Evolutionary conservation across 1,140 invertebrate species (phyloP).

Genomic region (Dendrolimus kikuchii): DNA sequence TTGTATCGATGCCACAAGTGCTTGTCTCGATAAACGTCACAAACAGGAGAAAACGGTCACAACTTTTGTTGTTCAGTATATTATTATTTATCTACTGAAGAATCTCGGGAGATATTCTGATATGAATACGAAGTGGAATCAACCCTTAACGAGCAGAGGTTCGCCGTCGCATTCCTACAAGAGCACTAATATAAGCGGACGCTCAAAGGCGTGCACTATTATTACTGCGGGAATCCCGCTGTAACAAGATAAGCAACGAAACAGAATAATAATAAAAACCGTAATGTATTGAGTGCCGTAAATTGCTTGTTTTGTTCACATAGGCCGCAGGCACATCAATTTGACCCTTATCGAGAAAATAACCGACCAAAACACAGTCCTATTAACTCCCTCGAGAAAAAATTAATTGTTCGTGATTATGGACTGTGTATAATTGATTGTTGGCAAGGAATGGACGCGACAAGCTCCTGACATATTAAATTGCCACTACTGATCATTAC

Average conservation of each 20-base stretch:
- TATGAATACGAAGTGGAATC: background rate
- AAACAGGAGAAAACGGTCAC: constrained; percentile 15
- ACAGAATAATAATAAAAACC: constrained; percentile 46
- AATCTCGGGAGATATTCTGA: no score
- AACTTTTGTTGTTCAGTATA: constrained; percentile 7
- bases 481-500: constrained; percentile 15
- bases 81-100: background rate
- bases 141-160: constrained; percentile 1
- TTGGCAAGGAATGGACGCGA: constrained; percentile 28
- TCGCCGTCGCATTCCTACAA: constrained; percentile 7
- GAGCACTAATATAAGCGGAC: constrained; percentile 9
- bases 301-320: constrained; percentile 49
- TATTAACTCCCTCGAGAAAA: constrained; percentile 47
- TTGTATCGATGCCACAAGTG: constrained; percentile 18
- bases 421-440: constrained; percentile 54
- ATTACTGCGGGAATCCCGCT: constrained; percentile 19
- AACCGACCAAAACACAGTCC: constrained; percentile 44
- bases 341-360: constrained; percentile 60
- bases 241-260: constrained; percentile 34
- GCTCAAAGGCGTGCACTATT: constrained; percentile 11
- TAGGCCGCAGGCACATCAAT: constrained; percentile 49
- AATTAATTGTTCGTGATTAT: constrained; percentile 59
- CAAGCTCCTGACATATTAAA: constrained; percentile 23
- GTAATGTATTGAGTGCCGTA: constrained; percentile 40
- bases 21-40: constrained; percentile 10